Conservation (phyloP, 2,888 invertebrate genomes). For the Protophormia terraenovae region DNA sequence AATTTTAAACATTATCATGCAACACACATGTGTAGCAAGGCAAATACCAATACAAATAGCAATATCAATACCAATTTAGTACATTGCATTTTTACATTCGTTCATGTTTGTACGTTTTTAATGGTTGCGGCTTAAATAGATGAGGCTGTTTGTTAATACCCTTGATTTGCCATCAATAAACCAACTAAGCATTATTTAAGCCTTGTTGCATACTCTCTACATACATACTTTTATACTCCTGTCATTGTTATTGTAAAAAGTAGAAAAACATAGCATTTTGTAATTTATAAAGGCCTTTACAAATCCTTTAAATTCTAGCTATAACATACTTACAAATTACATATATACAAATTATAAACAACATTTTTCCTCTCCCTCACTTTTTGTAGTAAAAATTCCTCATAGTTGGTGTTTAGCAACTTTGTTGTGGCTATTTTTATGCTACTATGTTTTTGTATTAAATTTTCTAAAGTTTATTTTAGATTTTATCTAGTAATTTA, state of each 20-base stretch:
- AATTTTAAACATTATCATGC: not conserved
- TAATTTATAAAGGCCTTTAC: no score
- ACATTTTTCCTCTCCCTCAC: no score
- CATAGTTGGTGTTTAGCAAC: not conserved
- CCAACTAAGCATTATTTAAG: conserved; percentile 42
- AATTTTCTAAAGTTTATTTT: conserved; percentile 10
- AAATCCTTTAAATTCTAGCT: no score
- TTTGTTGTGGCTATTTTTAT: not conserved
- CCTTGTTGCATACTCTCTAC: conserved; percentile 2
- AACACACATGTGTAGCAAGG: no score
- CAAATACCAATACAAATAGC: no score
- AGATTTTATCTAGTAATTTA: not conserved
- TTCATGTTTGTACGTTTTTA: not conserved
- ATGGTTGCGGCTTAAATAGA: conserved; percentile 6
- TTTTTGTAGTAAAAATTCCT: no score
- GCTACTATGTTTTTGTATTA: not conserved
- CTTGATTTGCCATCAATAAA: conserved; percentile 45
- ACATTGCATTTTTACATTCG: no score
- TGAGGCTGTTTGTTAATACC: conserved; percentile 27
- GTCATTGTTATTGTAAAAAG: not conserved
- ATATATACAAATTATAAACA: not conserved
- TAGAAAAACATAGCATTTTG: no score
- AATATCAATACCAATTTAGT: no score
- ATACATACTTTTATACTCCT: not conserved
- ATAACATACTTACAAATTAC: no score